A percentile compares a stretch with the other conserved stretches of the same genome.
phyloP scores from a whole-genome alignment of 2,888 invertebrate genomes.

The Chymomyza caudatula region DNA sequence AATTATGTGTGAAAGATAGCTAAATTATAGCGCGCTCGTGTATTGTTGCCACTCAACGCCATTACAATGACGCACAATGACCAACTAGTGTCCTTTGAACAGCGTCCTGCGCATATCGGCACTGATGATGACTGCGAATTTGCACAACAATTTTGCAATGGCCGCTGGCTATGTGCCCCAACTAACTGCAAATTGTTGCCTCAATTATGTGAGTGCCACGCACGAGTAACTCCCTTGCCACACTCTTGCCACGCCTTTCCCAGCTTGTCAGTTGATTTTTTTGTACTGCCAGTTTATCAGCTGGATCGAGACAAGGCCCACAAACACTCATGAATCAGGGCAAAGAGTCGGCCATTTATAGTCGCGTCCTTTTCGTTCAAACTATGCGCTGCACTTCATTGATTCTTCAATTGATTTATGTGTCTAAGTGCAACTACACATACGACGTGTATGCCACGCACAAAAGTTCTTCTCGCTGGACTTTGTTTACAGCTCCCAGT shows the following conservation, averaged over 20 bases:
- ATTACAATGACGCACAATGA: conserved; percentile 13
- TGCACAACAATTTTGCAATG: conserved; percentile 6
- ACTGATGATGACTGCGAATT: not conserved
- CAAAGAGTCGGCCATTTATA: conserved; percentile 31
- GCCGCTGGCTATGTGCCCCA: not conserved
- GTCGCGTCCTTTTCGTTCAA: conserved; percentile 9
- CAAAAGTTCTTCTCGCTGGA: not conserved
- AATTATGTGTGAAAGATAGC: conserved; percentile 65
- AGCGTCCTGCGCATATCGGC: not conserved
- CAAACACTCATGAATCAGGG: conserved; percentile 44
- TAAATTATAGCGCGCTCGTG: conserved; percentile 61
- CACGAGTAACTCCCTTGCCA: not conserved
- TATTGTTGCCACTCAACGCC: conserved; percentile 54
- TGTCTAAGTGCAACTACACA: conserved; percentile 30
- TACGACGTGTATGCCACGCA: not conserved
- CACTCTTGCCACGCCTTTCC: not conserved
- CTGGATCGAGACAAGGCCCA: conserved; percentile 1
- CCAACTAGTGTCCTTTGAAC: not conserved
- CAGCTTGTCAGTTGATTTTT: not conserved
- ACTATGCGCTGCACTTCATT: conserved; percentile 52
- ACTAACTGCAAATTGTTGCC: conserved; percentile 49
- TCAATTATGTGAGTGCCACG: conserved; percentile 49
- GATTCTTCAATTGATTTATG: conserved; percentile 60
- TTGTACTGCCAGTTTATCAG: conserved; percentile 41
- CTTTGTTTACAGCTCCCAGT: not conserved